Evolutionary conservation across 2,888 invertebrate genomes (phyloP), one percentile per base, ranked within the genome.

Genomic region (Junonia oenone): DNA sequence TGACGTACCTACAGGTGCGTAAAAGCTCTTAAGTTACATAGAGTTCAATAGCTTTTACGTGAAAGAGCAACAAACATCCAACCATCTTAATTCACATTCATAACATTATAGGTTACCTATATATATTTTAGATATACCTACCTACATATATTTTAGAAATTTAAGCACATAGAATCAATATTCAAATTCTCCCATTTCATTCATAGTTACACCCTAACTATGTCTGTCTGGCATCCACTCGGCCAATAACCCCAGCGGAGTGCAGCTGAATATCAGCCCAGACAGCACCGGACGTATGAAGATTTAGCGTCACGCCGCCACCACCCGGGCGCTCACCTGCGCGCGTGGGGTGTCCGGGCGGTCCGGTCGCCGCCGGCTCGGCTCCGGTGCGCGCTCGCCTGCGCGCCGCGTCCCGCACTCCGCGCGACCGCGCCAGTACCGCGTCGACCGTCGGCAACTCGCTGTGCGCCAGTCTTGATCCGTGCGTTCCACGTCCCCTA

Each of bases 391-490:
- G 38, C 46, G 29, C 27, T 45, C 40, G 27, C 4, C 37, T 11
- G 31, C 27, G 52, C 37, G 40, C 27, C 27, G 26, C 55, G 40
- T 6, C 29, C 37, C 54, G 27, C 46, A 13, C 43, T 15, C 51
- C 35, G 48, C 50, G 17, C 29, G 29, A 1, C 31, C 31, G 29
- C 29, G 29, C 29, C 29, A 29, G 29, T 29, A 29, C 11, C 31
- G n/a, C 47, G 45, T 35, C 13, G 11, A 8, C 17, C 17, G 40
- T 22, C 11, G 40, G n/a, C 14, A 11, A 14, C 19, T 35, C 51
- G 33, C 45, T 43, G 47, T 40, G 37, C 38, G 56, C 53, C 43
- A 53, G 47, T 59, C 47, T 26, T 54, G 6, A 33, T 17, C 27
- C 26, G 17, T 15, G 47, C n/a, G 13, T 22, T 22, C 15, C n/a